phyloP scores from a whole-genome alignment of 2,113 vertebrate genomes.

The Nycticebus coucang region DNA sequence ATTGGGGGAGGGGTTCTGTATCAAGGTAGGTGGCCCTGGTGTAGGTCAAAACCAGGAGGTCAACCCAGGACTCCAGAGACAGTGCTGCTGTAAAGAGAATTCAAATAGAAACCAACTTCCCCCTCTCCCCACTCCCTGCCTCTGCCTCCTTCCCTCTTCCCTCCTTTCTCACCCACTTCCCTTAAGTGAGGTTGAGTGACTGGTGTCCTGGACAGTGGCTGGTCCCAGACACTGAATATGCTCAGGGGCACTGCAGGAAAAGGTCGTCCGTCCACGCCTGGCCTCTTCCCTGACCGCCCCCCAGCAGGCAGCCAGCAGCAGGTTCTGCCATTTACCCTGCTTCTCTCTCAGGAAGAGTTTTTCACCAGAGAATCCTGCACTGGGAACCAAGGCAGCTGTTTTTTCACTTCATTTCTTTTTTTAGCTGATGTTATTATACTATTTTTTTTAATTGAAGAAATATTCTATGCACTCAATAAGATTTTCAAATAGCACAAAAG shows the following conservation, averaged over 20 bases:
- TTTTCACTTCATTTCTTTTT: background rate
- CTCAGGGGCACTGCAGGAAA: background rate
- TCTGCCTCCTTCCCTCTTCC: background rate
- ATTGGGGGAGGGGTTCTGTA: background rate
- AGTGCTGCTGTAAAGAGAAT: background rate
- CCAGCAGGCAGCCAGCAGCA: background rate
- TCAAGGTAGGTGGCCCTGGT: background rate
- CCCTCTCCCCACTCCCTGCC: background rate
- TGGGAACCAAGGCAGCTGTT: background rate
- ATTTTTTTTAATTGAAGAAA: background rate
- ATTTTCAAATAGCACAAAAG: background rate
- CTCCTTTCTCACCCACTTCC: background rate
- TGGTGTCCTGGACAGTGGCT: background rate
- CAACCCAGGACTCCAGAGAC: background rate
- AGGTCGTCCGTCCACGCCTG: background rate
- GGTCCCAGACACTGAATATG: too few relatives aligned
- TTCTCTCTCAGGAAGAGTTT: background rate
- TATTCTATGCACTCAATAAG: background rate
- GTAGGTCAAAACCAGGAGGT: background rate
- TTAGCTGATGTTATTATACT: background rate
- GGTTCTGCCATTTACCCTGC: too few relatives aligned
- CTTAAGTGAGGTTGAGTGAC: fast-evolving
- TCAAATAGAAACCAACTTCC: background rate
- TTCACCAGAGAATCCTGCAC: too few relatives aligned
- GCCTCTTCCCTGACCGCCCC: background rate